Evolutionary conservation across 1,140 invertebrate species (phyloP).

Genomic region (Doryteuthis pealeii): DNA sequence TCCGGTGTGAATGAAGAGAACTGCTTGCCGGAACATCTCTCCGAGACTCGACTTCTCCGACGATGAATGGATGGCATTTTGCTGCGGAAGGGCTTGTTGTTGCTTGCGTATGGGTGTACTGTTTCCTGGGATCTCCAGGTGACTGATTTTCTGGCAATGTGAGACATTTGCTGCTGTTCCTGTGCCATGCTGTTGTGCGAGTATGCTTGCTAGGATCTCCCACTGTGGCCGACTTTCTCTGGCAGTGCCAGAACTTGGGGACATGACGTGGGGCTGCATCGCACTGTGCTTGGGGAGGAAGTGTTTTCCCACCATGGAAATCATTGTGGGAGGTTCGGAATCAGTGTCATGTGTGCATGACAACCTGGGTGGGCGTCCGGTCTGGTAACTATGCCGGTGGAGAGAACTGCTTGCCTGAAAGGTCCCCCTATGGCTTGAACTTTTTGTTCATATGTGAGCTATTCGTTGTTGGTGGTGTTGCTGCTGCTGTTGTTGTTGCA

Average conservation of each 20-base stretch:
- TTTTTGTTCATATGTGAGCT: too few species aligned
- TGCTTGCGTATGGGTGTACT: neutral
- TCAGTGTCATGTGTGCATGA: neutral
- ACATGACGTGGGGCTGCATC: neutral
- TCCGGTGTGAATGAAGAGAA: neutral
- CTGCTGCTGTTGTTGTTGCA: too few species aligned
- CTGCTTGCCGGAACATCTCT: constrained; percentile 1
- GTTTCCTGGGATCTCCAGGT: neutral
- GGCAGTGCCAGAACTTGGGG: neutral
- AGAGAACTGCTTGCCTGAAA: neutral
- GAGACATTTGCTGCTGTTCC: neutral
- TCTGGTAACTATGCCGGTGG: neutral
- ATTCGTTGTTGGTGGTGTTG: too few species aligned
- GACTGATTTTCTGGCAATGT: neutral
- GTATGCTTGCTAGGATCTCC: neutral
- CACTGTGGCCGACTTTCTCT: neutral
- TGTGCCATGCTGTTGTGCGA: neutral
- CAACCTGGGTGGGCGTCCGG: neutral
- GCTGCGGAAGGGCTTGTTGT: neutral
- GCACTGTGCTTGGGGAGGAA: neutral
- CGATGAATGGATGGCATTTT: neutral
- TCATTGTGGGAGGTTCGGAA: neutral
- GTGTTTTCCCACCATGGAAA: neutral
- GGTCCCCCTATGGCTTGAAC: too few species aligned
- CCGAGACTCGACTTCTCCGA: neutral